These are phyloP conservation scores for Electrophaes corylata DNA, from an alignment of 2,888 invertebrate genomes.

Conservation along the genomic window DNA sequence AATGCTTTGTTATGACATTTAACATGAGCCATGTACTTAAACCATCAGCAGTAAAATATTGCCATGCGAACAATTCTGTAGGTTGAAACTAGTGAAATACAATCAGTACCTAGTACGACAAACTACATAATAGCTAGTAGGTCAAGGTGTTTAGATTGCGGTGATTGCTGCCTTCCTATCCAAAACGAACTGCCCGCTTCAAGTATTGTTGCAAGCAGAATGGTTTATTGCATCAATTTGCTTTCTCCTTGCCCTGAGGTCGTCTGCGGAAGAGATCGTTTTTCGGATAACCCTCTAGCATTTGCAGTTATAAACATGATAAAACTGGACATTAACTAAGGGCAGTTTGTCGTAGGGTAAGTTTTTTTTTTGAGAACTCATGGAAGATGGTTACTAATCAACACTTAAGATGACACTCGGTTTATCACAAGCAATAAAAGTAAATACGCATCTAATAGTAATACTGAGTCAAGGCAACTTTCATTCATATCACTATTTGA, in stretches of 20 bases:
- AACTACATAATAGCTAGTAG: conserved; percentile 24
- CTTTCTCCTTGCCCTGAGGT: conserved; percentile 28
- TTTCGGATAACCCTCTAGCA: conserved; percentile 2
- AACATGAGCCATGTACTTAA: too few relatives aligned
- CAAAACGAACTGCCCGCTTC: conserved; percentile 16
- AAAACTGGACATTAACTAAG: too few relatives aligned
- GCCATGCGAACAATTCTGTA: background rate
- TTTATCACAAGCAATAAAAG: too few relatives aligned
- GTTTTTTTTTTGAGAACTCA: too few relatives aligned
- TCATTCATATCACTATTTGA: too few relatives aligned
- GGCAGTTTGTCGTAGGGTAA: too few relatives aligned
- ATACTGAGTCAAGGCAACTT: too few relatives aligned
- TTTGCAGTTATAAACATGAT: conserved; percentile 1
- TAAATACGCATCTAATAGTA: too few relatives aligned
- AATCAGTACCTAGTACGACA: background rate
- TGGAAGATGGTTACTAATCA: too few relatives aligned
- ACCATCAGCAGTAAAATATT: too few relatives aligned
- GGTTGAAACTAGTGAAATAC: background rate
- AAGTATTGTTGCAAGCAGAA: conserved; percentile 29
- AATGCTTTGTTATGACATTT: too few relatives aligned
- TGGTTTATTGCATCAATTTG: conserved; percentile 30
- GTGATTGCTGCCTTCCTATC: conserved; percentile 44
- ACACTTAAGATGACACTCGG: too few relatives aligned
- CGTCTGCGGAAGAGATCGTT: conserved; percentile 16
- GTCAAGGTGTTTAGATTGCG: conserved; percentile 47